Evolutionary conservation across 2,797 vertebrate genomes (phyloP).

Genomic region (Emys orbicularis): DNA sequence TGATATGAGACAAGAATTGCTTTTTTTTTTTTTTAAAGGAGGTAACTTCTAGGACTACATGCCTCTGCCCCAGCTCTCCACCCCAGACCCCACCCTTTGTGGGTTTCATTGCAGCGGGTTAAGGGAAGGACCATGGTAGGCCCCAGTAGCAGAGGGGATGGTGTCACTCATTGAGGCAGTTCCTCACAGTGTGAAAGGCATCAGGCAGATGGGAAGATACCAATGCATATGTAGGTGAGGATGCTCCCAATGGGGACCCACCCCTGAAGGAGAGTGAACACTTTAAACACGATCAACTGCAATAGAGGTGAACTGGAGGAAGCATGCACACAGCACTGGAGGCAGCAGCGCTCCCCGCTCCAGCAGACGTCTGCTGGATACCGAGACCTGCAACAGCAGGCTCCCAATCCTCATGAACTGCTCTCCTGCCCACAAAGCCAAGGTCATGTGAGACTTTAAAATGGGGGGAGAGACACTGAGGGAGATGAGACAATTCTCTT

Average conservation of each 20-base stretch:
- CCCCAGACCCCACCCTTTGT: neutral
- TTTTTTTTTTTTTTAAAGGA: neutral
- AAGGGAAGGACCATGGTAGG: neutral
- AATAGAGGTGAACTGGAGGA: neutral
- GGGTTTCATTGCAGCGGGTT: neutral
- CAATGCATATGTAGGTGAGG: neutral
- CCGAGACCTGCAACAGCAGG: neutral
- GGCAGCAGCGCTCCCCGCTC: neutral
- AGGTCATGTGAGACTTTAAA: neutral
- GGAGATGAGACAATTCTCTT: neutral
- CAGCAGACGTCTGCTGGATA: neutral
- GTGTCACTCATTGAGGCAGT: neutral
- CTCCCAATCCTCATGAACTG: neutral
- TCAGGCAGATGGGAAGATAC: neutral
- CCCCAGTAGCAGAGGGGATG: neutral
- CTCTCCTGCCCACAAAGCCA: neutral
- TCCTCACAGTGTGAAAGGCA: neutral
- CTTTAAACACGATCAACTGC: neutral
- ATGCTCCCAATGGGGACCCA: neutral
- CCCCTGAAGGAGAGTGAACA: neutral
- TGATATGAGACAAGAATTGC: neutral
- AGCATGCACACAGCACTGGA: neutral
- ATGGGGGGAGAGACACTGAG: neutral
- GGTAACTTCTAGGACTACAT: neutral
- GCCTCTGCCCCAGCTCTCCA: neutral